Base-by-base conservation (phyloP, 1,140 invertebrate genomes). In the Pogonomyrmex californicus region DNA sequence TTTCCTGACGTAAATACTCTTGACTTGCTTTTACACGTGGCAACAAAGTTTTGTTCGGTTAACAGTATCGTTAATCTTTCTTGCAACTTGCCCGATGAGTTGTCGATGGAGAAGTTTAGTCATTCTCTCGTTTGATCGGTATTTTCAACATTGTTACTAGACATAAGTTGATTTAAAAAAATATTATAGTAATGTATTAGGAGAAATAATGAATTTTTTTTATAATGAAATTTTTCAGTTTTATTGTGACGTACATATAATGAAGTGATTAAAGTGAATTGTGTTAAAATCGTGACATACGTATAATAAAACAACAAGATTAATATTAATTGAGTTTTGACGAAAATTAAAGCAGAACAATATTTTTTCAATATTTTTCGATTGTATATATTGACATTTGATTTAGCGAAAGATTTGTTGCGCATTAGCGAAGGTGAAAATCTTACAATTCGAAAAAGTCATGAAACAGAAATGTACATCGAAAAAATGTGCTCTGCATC, bases 1-100 rank as follows among this genome's bases (percentile, higher is more conserved):
- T 75, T 83, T 60, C 68, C 44, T 17, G 23, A 30, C 41, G 30
- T 3, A 51, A 60, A 56, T 44, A 70, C 38, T 56, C 65, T 70
- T 17, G 78, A 23, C 49, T 71, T 44, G 75, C 41, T 41, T 78
- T 41, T 78, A 63, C 60, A 41, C 66, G 49, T 36, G 62, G 41
- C 63, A 60, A 71, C 38, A 68, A 82, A 82, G 66, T 82, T 83
- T 58, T 30, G 44, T 68, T 30, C 38, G 58, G 79, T 73, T 71
- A 14, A 44, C 41, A 68, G n/a, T 44, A 60, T 66, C 77, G 77
- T 83, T 83, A 83, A 83, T 83, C 68, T 83, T 75, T 73, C 68
- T 17, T 38, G 54, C 68, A 83, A 83, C 68, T 83, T 75, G 79
- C 23, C 41, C 54, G 30, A 60, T 17, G 56, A 82, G 66, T 82